A percentile compares a stretch with the other conserved stretches of the same genome.
Conservation (phyloP, 2,888 invertebrate species). For the Sarcophaga caerulescens region DNA sequence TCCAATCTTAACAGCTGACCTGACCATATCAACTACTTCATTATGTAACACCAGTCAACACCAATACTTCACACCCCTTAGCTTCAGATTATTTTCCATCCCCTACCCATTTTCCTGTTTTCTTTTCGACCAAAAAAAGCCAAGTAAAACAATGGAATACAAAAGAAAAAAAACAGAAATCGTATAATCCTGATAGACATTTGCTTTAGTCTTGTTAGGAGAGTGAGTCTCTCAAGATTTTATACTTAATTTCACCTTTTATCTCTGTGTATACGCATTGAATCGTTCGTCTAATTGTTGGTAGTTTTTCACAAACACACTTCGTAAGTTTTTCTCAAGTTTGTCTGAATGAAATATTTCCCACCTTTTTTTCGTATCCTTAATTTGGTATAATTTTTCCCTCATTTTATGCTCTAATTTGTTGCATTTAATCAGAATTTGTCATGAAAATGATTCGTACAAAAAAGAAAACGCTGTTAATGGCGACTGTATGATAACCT, state of each 20-base stretch:
- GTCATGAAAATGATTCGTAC: neutral
- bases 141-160: constrained; percentile 44
- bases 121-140: neutral
- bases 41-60: constrained; percentile 38
- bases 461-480: too few relatives aligned
- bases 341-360: neutral
- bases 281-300: constrained; percentile 76
- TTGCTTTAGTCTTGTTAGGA: constrained; percentile 31
- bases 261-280: constrained; percentile 69
- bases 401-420: constrained; percentile 40
- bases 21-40: constrained; percentile 62
- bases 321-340: constrained; percentile 32
- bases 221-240: constrained; percentile 44
- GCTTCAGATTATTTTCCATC: neutral
- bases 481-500: too few relatives aligned
- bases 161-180: constrained; percentile 9
- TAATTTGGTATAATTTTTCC: constrained; percentile 46
- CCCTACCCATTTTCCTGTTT: neutral
- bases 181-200: constrained; percentile 61
- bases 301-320: constrained; percentile 69
- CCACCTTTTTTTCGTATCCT: constrained; percentile 12
- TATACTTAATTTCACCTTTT: constrained; percentile 75
- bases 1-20: constrained; percentile 30
- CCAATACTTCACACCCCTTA: constrained; percentile 56
- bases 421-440: constrained; percentile 23